Evolutionary conservation across 2,113 vertebrate genomes (phyloP), one percentile per base, ranked within the genome.

Genomic region (Chascanopsetta lugubris): DNA sequence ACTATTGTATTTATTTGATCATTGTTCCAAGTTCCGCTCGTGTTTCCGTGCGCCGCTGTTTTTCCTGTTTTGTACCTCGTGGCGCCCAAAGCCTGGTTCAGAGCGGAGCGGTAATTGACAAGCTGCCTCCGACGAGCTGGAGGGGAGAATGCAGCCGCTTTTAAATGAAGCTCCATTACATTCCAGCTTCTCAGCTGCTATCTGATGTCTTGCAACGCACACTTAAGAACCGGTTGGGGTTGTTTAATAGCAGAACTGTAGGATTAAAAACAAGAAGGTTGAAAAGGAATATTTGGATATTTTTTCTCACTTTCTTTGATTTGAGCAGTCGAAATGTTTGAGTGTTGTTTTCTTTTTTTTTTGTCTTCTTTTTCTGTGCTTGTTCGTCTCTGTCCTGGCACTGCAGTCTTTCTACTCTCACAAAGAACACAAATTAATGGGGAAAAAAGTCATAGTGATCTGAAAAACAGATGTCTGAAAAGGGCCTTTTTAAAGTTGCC

Each of bases 341-440:
- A 25, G 48, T 42, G n/a, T n/a, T n/a, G n/a, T n/a, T n/a, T n/a
- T n/a, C n/a, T n/a, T n/a, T n/a, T n/a, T n/a, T n/a, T n/a, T n/a
- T n/a, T n/a, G n/a, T 84, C 63, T 80, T 83, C n/a, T 76, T 79
- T 80, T 54, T 43, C 40, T 45, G 50, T 46, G 9, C 72, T 66
- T 75, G 53, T 71, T 86, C 68, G 9, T 80, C 49, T 76, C 70
- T 86, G 78, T 88, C 70, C 77, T 81, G 64, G 74, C 70, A 26
- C 57, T 46, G 32, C n/a, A 38, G 58, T 82, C 76, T 88, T 90
- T 86, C 77, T 88, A 79, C 81, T 85, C 83, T 62, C 64, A 88
- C 89, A 90, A 82, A 88, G 80, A 89, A 85, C 85, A 83, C 85
- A 89, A 91, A 91, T 90, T 87, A 90, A 86, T 82, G 49, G 51